Conservation (phyloP, 2,888 invertebrate genomes). For the Monopis laevigella region DNA sequence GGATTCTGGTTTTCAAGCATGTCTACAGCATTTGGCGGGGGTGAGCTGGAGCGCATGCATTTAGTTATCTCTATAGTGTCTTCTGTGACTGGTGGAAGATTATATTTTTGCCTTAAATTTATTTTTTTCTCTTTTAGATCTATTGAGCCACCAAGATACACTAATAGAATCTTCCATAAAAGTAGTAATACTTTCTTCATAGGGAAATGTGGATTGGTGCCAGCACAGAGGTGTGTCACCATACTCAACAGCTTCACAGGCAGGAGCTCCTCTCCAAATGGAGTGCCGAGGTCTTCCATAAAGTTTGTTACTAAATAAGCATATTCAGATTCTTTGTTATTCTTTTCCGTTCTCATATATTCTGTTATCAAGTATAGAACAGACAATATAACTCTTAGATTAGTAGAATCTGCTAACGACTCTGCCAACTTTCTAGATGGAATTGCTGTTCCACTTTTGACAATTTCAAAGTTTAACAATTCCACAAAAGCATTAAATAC, state of each 20-base stretch:
- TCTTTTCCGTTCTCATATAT: conserved; percentile 82
- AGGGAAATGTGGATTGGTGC: conserved; percentile 95
- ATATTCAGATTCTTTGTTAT: conserved; percentile 55
- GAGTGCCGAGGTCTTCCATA: conserved; percentile 68
- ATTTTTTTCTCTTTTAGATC: conserved; percentile 82
- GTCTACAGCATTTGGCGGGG: conserved; percentile 92
- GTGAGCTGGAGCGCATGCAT: conserved; percentile 94
- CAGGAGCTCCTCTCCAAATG: conserved; percentile 81
- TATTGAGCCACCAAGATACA: conserved; percentile 91
- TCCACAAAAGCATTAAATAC: conserved; percentile 91
- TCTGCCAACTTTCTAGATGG: conserved; percentile 57
- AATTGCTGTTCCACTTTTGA: conserved; percentile 69
- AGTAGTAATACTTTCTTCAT: conserved; percentile 97
- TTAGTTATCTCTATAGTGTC: conserved; percentile 95
- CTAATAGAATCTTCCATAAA: conserved; percentile 94
- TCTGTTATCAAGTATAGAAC: conserved; percentile 96
- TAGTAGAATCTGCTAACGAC: conserved; percentile 83
- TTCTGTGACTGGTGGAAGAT: conserved; percentile 82
- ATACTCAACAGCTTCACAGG: conserved; percentile 92
- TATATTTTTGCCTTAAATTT: conserved; percentile 73
- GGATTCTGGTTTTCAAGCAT: conserved; percentile 87
- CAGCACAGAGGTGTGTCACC: conserved; percentile 97
- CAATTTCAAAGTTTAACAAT: conserved; percentile 93
- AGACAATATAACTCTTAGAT: conserved; percentile 91
- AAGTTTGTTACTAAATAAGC: conserved; percentile 65